These are phyloP conservation scores for Geotrypetes seraphini DNA, from an alignment of 2,797 vertebrate species.

Conservation along the genomic window DNA sequence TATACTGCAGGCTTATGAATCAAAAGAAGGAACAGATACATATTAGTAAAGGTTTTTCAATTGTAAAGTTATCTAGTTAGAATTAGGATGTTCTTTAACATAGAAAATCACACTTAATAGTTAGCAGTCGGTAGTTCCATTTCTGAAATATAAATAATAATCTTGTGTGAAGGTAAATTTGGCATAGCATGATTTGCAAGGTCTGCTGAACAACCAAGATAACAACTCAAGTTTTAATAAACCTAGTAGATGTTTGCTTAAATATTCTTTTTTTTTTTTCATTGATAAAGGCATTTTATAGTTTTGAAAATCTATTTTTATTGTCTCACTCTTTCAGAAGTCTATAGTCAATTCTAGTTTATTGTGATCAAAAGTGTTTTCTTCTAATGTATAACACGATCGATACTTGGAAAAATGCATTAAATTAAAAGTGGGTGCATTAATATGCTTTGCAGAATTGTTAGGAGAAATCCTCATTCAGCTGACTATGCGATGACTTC, in stretches of 20 bases:
- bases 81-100: not conserved
- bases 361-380: too few relatives aligned
- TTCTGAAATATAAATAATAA: slow-evolving; percentile 13
- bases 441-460: too few relatives aligned
- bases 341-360: too few relatives aligned
- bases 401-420: too few relatives aligned
- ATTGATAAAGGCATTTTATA: not conserved
- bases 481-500: too few relatives aligned
- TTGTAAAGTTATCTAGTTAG: slow-evolving; percentile 4
- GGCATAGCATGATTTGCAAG: slow-evolving; percentile 17
- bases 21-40: slow-evolving; percentile 17
- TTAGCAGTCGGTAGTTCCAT: slow-evolving; percentile 16
- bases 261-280: not conserved
- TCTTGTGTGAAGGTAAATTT: slow-evolving; percentile 12
- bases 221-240: not conserved
- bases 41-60: too few relatives aligned
- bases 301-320: not conserved
- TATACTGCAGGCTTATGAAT: too few relatives aligned
- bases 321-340: not conserved
- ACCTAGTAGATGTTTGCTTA: slow-evolving; percentile 9
- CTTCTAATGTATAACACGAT: too few relatives aligned
- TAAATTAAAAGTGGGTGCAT: too few relatives aligned
- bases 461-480: too few relatives aligned
- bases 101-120: not conserved
- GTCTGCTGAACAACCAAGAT: slow-evolving; percentile 7